Percentiles rank a stretch among this genome's conserved stretches.
Evolutionary conservation across 2,888 invertebrate species (phyloP).

Genomic region (Synergus japonicus): DNA sequence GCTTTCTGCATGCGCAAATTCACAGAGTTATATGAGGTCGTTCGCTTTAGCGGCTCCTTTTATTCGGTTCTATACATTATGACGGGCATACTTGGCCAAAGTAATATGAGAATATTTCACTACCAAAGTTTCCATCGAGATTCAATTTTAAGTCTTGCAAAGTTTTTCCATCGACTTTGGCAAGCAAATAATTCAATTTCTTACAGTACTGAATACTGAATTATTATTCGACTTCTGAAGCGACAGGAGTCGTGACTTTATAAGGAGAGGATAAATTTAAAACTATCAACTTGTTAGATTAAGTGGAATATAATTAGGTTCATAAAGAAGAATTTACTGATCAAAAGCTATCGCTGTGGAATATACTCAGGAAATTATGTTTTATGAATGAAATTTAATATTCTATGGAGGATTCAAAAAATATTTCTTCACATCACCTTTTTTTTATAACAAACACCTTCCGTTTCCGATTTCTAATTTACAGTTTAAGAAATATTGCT

Average conservation of each 20-base stretch:
- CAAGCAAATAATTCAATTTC: not conserved
- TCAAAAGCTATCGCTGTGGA: too few relatives aligned
- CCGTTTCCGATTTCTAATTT: not conserved
- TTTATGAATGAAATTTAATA: too few relatives aligned
- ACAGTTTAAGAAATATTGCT: not conserved
- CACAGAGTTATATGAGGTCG: slow-evolving; percentile 31
- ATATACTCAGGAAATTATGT: too few relatives aligned
- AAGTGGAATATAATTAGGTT: too few relatives aligned
- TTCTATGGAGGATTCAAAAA: too few relatives aligned
- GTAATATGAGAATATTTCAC: slow-evolving; percentile 12
- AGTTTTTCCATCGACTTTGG: slow-evolving; percentile 7
- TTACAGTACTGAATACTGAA: not conserved
- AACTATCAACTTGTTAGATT: too few relatives aligned
- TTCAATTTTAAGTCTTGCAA: slow-evolving; percentile 7
- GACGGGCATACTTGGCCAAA: slow-evolving; percentile 12
- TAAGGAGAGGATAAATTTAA: too few relatives aligned
- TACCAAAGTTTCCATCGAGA: not conserved
- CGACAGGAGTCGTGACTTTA: not conserved
- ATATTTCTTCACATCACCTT: too few relatives aligned
- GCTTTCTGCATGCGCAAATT: slow-evolving; percentile 36
- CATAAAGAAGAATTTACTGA: too few relatives aligned
- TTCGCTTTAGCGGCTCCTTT: slow-evolving; percentile 11
- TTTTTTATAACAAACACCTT: too few relatives aligned
- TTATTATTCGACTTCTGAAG: not conserved
- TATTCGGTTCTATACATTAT: slow-evolving; percentile 5